A percentile compares a stretch with the other conserved stretches of the same genome.
Evolutionary conservation across 2,113 vertebrate species (phyloP).

Genomic region (Anolis sagrei): DNA sequence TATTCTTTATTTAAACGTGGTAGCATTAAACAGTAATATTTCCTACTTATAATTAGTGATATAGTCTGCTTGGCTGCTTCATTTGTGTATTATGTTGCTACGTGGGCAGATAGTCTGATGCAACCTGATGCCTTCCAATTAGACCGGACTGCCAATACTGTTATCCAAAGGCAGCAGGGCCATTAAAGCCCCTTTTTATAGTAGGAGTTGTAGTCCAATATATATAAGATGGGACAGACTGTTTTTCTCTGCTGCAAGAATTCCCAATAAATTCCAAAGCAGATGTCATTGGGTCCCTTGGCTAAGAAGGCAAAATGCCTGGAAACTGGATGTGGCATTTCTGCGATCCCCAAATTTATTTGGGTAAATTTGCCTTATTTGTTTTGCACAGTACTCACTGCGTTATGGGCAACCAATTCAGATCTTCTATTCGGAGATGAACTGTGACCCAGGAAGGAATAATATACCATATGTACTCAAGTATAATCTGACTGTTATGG

Average conservation of each 20-base stretch:
- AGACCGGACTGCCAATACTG: background rate
- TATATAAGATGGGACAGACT: background rate
- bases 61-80: background rate
- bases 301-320: background rate
- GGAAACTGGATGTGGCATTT: too few species aligned
- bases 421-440: background rate
- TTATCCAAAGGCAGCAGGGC: background rate
- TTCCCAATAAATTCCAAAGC: background rate
- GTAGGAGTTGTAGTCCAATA: background rate
- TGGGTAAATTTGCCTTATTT: background rate
- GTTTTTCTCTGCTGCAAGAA: background rate
- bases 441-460: background rate
- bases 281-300: background rate
- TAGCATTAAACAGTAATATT: background rate
- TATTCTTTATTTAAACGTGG: background rate
- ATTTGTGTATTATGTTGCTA: background rate
- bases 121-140: background rate
- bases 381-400: background rate
- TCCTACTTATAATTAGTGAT: background rate
- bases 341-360: too few species aligned
- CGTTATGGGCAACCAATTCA: background rate
- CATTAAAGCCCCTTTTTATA: too few species aligned
- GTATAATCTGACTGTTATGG: too few species aligned
- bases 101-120: background rate
- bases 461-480: too few species aligned